These are phyloP conservation scores for Dipodomys spectabilis DNA, from an alignment of 2,113 vertebrate genomes.

Conservation along the genomic window DNA sequence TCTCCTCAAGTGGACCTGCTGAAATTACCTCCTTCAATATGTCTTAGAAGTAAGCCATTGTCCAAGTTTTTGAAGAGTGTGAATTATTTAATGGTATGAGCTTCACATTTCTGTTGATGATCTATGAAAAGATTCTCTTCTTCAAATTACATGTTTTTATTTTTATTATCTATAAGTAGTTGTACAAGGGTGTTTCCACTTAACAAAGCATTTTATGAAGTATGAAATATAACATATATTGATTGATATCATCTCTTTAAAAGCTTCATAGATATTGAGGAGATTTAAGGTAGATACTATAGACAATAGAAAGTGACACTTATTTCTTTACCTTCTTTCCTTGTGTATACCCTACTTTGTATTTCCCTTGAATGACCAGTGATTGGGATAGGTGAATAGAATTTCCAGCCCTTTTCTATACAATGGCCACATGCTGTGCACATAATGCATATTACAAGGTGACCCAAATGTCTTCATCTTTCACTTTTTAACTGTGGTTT, in stretches of 20 bases:
- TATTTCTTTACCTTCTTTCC: not conserved
- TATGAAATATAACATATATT: too few species aligned
- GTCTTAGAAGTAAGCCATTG: not conserved
- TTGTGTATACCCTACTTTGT: not conserved
- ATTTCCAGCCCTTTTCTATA: too few species aligned
- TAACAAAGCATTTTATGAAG: too few species aligned
- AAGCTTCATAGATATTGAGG: not conserved
- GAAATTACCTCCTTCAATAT: not conserved
- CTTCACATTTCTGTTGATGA: not conserved
- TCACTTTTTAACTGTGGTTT: not conserved
- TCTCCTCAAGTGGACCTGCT: not conserved
- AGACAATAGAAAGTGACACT: not conserved
- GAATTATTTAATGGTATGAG: not conserved
- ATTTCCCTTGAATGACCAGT: not conserved
- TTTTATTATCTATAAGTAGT: too few species aligned
- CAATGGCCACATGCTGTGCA: not conserved
- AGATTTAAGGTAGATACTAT: not conserved
- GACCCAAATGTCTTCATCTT: too few species aligned
- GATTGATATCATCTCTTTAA: too few species aligned
- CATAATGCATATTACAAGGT: too few species aligned
- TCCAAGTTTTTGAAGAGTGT: not conserved
- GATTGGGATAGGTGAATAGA: too few species aligned
- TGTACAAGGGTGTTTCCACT: too few species aligned
- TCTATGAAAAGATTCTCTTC: not conserved
- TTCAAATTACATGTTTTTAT: not conserved